phyloP scores from a whole-genome alignment of 2,888 invertebrate genomes.

The Cataglyphis cursor region DNA sequence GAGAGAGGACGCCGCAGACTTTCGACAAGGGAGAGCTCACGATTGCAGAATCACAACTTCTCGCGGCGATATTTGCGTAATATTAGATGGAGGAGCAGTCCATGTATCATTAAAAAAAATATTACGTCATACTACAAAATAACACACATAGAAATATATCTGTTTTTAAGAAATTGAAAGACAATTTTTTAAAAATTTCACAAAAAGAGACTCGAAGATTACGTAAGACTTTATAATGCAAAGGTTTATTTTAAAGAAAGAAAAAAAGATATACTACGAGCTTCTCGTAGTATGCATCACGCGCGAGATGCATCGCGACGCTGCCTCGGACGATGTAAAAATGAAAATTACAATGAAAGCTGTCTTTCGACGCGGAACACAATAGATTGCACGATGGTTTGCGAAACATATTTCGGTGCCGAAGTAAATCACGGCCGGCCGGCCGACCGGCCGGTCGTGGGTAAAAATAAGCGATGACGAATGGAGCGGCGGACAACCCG shows the following conservation, averaged over 20 bases:
- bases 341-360: conserved; percentile 60
- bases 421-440: conserved; percentile 61
- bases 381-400: conserved; percentile 54
- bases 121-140: neutral
- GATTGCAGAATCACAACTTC: neutral
- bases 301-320: neutral
- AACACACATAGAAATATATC: neutral
- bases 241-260: neutral
- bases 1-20: conserved; percentile 3
- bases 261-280: conserved; percentile 10
- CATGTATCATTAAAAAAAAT: neutral
- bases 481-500: conserved; percentile 76
- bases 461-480: conserved; percentile 72
- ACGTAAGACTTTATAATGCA: neutral
- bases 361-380: conserved; percentile 46
- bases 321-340: conserved; percentile 39
- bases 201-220: neutral
- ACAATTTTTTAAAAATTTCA: neutral
- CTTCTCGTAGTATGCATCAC: neutral
- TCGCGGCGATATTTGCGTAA: neutral
- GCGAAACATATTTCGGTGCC: conserved; percentile 63
- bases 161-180: neutral
- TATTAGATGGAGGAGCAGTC: neutral
- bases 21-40: neutral
- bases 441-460: conserved; percentile 22